A percentile compares a stretch with the other conserved stretches of the same genome.
phyloP scores from a whole-genome alignment of 2,888 invertebrate genomes.

The Parnassius orleans region DNA sequence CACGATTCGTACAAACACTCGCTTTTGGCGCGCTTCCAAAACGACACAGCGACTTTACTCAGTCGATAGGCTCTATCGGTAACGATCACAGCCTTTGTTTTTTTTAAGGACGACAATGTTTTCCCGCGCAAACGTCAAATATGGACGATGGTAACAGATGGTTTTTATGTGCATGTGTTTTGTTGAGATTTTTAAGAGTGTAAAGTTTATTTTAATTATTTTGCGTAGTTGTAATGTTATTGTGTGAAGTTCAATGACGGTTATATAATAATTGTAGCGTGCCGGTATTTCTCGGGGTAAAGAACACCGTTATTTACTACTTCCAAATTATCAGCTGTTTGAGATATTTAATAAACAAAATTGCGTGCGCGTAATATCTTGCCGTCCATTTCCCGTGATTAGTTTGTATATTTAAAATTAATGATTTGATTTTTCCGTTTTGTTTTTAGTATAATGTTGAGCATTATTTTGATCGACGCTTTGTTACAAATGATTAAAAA shows the following conservation, averaged over 20 bases:
- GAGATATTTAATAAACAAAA: too few relatives aligned
- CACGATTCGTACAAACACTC: slow-evolving; percentile 45
- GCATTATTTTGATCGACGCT: too few relatives aligned
- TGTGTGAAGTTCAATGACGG: slow-evolving; percentile 56
- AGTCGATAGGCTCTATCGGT: slow-evolving; percentile 52
- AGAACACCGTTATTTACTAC: too few relatives aligned
- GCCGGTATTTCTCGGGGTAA: slow-evolving; percentile 18
- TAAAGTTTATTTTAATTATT: slow-evolving; percentile 39
- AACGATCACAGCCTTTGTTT: slow-evolving; percentile 21
- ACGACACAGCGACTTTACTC: slow-evolving; percentile 50
- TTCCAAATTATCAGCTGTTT: too few relatives aligned
- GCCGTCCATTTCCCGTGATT: too few relatives aligned
- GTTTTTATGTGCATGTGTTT: slow-evolving; percentile 36
- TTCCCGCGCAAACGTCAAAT: slow-evolving; percentile 57
- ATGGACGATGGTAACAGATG: slow-evolving; percentile 60
- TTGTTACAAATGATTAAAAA: too few relatives aligned
- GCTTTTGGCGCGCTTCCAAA: slow-evolving; percentile 55
- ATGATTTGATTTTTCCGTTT: too few relatives aligned
- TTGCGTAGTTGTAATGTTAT: slow-evolving; percentile 35
- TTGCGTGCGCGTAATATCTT: too few relatives aligned
- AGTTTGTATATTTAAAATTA: too few relatives aligned
- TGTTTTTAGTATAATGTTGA: too few relatives aligned
- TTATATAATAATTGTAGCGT: slow-evolving; percentile 61
- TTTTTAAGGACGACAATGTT: slow-evolving; percentile 47
- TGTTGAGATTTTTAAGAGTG: slow-evolving; percentile 12